These are phyloP conservation scores for Chymomyza costata DNA, from an alignment of 1,140 invertebrate species.

Conservation along the genomic window DNA sequence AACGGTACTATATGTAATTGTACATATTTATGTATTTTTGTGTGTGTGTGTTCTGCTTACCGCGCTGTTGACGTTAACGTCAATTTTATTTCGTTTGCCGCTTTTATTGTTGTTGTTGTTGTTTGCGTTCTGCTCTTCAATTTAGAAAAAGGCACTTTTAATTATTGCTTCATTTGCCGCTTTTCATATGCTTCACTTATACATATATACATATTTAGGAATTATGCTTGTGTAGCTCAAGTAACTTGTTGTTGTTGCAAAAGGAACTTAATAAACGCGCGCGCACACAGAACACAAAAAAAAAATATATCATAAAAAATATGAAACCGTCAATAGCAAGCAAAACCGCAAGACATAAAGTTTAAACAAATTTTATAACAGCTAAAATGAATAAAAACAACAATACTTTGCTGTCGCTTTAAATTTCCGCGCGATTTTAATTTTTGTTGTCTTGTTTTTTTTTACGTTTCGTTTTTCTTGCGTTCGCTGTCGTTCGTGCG, in stretches of 20 bases:
- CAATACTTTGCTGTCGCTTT: constrained; percentile 18
- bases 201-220: constrained; percentile 19
- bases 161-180: constrained; percentile 64
- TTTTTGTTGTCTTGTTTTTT: constrained; percentile 17
- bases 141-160: constrained; percentile 69
- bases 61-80: constrained; percentile 60
- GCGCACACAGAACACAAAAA: too few relatives aligned
- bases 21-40: constrained; percentile 3
- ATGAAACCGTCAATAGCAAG: too few relatives aligned
- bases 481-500: constrained; percentile 35
- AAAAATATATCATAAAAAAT: too few relatives aligned
- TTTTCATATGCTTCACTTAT: constrained; percentile 7
- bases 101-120: constrained; percentile 16
- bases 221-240: constrained; percentile 28
- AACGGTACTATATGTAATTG: not conserved
- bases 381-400: constrained; percentile 7
- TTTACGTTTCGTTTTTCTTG: constrained; percentile 20
- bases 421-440: constrained; percentile 26
- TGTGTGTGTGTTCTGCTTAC: constrained; percentile 37
- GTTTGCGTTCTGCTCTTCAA: constrained; percentile 38
- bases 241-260: constrained; percentile 20
- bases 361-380: constrained; percentile 19
- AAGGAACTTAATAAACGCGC: constrained; percentile 59
- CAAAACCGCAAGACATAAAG: too few relatives aligned
- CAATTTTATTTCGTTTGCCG: constrained; percentile 58